Evolutionary conservation across 2,113 vertebrate genomes (phyloP).

Genomic region (Addax nasomaculatus): DNA sequence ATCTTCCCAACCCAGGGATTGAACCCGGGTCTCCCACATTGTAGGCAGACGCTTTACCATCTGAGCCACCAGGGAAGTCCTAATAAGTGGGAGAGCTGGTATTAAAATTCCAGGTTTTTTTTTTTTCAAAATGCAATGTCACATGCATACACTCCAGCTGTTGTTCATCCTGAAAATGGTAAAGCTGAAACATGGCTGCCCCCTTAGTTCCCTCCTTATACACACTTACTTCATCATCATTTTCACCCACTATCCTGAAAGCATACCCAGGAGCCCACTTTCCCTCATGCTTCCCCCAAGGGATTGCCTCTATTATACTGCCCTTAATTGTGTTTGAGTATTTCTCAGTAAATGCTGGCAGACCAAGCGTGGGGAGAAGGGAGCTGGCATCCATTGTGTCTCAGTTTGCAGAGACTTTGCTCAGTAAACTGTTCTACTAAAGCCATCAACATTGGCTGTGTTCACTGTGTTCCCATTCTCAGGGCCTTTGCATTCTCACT

Average conservation of each 20-base stretch:
- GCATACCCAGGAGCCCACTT: neutral
- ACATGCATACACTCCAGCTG: neutral
- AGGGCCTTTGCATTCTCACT: neutral
- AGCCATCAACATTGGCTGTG: neutral
- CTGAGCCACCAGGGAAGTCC: no score
- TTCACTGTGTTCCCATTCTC: neutral
- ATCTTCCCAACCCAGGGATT: no score
- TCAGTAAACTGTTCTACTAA: neutral
- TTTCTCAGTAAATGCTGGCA: neutral
- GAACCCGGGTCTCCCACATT: no score
- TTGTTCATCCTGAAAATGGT: neutral
- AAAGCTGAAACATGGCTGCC: neutral
- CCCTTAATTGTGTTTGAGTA: neutral
- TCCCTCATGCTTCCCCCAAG: neutral
- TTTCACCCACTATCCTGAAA: neutral
- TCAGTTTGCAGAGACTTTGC: neutral
- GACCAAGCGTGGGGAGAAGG: neutral
- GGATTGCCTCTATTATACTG: neutral
- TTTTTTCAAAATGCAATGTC: slow-evolving; percentile 3
- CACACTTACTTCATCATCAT: neutral
- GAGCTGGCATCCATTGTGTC: neutral
- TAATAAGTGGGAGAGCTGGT: neutral
- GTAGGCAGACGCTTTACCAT: no score
- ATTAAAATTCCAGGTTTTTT: slow-evolving; percentile 14
- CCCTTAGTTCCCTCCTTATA: neutral